Evolutionary conservation across 2,797 vertebrate species (phyloP).

Genomic region (Jordanella pulchra): DNA sequence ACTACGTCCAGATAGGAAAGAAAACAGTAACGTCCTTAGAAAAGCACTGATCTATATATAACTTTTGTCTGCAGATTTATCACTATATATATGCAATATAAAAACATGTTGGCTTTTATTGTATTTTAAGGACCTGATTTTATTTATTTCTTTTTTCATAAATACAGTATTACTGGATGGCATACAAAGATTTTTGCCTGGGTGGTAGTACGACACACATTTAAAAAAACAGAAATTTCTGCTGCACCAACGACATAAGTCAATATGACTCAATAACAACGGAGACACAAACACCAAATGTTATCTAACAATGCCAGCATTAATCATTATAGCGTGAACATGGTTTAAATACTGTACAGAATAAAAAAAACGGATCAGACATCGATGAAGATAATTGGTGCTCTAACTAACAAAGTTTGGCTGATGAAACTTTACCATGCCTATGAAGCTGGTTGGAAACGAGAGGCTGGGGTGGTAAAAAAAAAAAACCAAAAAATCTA

Average conservation of each 20-base stretch:
- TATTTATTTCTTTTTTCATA: conserved; percentile 59
- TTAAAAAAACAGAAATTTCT: conserved; percentile 62
- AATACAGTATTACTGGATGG: conserved; percentile 55
- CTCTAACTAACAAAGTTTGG: conserved; percentile 26
- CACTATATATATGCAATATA: neutral
- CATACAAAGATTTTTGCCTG: conserved; percentile 33
- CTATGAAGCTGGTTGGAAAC: neutral
- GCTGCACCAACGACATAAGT: conserved; percentile 70
- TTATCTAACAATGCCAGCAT: conserved; percentile 38
- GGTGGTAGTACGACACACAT: conserved; percentile 58
- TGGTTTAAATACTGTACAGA: conserved; percentile 76
- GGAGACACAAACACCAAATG: conserved; percentile 46
- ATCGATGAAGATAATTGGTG: conserved; percentile 28
- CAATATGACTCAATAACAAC: conserved; percentile 86
- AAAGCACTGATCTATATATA: neutral
- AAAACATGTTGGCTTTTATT: neutral
- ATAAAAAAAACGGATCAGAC: conserved; percentile 51
- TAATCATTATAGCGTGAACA: conserved; percentile 52
- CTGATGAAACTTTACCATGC: neutral
- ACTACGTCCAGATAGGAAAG: neutral
- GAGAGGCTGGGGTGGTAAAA: neutral
- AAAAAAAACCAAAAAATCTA: neutral
- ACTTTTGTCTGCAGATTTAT: no score
- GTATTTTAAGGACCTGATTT: conserved; percentile 21
- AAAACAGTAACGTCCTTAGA: neutral